These are phyloP conservation scores for Rhabdophis nuchalis DNA, from an alignment of 2,797 vertebrate genomes.

Conservation along the genomic window DNA sequence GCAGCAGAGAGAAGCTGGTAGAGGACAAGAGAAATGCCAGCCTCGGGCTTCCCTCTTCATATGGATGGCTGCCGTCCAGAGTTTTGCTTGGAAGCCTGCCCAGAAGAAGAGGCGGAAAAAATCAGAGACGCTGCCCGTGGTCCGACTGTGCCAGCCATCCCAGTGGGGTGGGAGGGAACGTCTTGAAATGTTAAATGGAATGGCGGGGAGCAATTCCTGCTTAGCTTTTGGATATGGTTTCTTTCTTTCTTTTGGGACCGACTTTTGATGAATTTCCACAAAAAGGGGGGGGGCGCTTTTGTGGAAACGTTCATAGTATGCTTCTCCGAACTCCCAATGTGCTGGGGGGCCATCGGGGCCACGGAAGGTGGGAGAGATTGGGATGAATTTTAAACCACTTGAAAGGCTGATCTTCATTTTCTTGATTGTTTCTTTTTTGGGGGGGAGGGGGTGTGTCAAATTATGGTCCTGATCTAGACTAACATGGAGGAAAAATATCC, in stretches of 20 bases:
- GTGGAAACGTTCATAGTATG: background rate
- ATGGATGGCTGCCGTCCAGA: background rate
- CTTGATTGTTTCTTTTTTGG: background rate
- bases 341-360: background rate
- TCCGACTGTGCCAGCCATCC: background rate
- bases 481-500: background rate
- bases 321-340: background rate
- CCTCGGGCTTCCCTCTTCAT: background rate
- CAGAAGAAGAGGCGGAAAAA: background rate
- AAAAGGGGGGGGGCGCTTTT: background rate
- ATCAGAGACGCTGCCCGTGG: background rate
- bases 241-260: background rate
- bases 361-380: background rate
- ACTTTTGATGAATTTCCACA: background rate
- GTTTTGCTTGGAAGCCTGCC: background rate
- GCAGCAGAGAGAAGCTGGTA: background rate
- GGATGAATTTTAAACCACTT: background rate
- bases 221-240: background rate
- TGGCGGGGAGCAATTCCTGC: background rate
- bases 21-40: background rate
- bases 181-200: background rate
- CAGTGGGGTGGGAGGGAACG: background rate
- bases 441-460: background rate
- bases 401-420: background rate
- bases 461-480: background rate